phyloP scores from a whole-genome alignment of 2,113 vertebrate species.

The Ochotona curzoniae region DNA sequence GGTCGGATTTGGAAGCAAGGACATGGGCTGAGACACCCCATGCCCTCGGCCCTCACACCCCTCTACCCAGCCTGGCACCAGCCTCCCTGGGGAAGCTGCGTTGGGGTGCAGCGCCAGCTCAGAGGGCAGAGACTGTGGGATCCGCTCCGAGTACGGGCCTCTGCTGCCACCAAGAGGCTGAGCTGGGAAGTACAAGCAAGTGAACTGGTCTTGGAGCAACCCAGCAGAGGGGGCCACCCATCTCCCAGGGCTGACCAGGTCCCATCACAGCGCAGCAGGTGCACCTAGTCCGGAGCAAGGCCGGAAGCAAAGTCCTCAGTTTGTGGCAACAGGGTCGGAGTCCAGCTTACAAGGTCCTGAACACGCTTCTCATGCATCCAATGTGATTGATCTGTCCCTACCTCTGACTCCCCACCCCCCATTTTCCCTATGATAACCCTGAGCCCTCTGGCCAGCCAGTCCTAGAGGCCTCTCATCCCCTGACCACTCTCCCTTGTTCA shows the following conservation, averaged over 20 bases:
- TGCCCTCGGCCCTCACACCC: neutral
- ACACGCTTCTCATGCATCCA: neutral
- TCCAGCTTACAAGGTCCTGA: neutral
- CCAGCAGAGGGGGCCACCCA: neutral
- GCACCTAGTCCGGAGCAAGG: neutral
- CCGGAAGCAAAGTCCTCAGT: neutral
- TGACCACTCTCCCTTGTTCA: neutral
- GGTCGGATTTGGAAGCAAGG: neutral
- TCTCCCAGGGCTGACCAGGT: neutral
- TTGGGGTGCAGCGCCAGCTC: accelerated
- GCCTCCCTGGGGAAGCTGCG: neutral
- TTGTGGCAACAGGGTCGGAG: neutral
- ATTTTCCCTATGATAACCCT: neutral
- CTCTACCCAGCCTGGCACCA: neutral
- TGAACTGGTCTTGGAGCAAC: neutral
- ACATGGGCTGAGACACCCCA: neutral
- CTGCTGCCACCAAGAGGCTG: slow-evolving; percentile 75
- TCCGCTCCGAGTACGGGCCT: neutral
- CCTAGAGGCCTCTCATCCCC: neutral
- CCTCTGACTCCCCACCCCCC: neutral
- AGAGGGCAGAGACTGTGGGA: accelerated
- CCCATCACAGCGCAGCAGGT: neutral
- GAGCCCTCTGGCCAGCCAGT: neutral
- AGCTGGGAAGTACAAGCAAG: neutral
- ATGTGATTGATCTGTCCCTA: neutral